Base-by-base conservation (phyloP, 2,113 vertebrate species). In the Taurulus bubalis region DNA sequence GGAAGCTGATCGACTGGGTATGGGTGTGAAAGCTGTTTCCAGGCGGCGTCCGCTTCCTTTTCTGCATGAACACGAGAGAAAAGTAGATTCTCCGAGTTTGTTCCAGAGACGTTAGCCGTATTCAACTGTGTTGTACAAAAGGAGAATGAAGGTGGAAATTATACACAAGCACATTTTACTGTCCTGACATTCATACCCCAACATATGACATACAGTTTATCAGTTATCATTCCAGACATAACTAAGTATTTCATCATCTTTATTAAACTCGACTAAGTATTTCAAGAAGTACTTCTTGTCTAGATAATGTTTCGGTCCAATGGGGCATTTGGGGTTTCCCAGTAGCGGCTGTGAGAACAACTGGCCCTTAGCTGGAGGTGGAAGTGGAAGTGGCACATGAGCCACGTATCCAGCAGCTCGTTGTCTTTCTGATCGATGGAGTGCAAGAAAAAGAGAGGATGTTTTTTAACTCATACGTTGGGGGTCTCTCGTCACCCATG, bases 1-100 rank as follows among this genome's bases (percentile, higher is more conserved):
- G 30, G 71, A 80, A 71, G 20, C 42, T 49, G 3, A 26, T 32
- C 42, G 68, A 74, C 34, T 62, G 47, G 38, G 62, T 59, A 22
- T 38, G 58, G 72, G 40, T 36, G 78, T 78, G 26, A 69, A 71
- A 40, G 51, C 10, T 40, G 8, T 77, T 80, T 75, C 38, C 74
- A 62, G 62, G 42, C 75, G 8, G 4, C 5, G 28, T 68, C 34
- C 30, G 4, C 30, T 32, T 4, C 30, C 30, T 32, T 32, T 18
- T 56, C 12, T 68, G 14, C 10, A 15, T 1, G 36, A 42, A 58
- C 5, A 58, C 30, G 8, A 16, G 7, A 62, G 42, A 34, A 73
- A 59, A 49, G 60, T 38, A 20, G 15, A 73, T 1, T n/a, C n/a
- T n/a, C n/a, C n/a, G n/a, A n/a, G 32, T 74, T 66, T 77, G 56